Conservation (phyloP, 1,140 invertebrate species). For the Penaeus japonicus region DNA sequence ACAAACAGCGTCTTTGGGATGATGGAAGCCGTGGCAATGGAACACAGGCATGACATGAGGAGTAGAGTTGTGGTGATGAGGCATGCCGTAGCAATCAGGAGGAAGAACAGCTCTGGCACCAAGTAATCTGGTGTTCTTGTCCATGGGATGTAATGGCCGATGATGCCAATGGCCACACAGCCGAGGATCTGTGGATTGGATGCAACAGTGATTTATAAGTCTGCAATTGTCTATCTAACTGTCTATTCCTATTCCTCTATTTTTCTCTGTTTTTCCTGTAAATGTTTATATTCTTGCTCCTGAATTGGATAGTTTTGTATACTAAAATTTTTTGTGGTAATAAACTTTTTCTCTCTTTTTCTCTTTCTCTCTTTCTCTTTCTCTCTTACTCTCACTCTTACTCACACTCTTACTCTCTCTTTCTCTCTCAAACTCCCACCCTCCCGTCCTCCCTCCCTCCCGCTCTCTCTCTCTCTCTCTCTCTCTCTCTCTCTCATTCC, state of each 20-base stretch:
- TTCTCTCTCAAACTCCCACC: no score
- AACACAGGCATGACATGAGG: slow-evolving; percentile 76
- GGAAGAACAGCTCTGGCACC: slow-evolving; percentile 75
- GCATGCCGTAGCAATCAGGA: slow-evolving; percentile 76
- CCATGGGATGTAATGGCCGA: slow-evolving; percentile 69
- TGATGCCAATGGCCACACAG: slow-evolving; percentile 74
- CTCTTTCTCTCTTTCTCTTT: background rate
- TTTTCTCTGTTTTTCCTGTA: no score
- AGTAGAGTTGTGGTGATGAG: slow-evolving; percentile 79
- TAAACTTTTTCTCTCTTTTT: no score
- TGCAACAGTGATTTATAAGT: background rate
- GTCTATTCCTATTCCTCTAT: background rate
- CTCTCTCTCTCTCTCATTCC: no score
- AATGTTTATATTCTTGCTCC: no score
- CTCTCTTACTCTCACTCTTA: background rate
- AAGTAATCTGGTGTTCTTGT: slow-evolving; percentile 60
- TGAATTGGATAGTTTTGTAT: no score
- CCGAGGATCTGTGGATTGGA: slow-evolving; percentile 72
- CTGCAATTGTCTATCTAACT: no score
- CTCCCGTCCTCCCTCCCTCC: no score
- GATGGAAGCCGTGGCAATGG: slow-evolving; percentile 79
- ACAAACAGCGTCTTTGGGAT: slow-evolving; percentile 85
- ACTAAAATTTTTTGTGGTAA: no score
- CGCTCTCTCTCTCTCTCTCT: no score
- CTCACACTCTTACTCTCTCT: background rate